Percentiles rank a stretch among this genome's conserved stretches.
These are phyloP conservation scores for Hemicentrotus pulcherrimus DNA, from an alignment of 35 echinoderm and acorn worm genomes.

Conservation along the genomic window DNA sequence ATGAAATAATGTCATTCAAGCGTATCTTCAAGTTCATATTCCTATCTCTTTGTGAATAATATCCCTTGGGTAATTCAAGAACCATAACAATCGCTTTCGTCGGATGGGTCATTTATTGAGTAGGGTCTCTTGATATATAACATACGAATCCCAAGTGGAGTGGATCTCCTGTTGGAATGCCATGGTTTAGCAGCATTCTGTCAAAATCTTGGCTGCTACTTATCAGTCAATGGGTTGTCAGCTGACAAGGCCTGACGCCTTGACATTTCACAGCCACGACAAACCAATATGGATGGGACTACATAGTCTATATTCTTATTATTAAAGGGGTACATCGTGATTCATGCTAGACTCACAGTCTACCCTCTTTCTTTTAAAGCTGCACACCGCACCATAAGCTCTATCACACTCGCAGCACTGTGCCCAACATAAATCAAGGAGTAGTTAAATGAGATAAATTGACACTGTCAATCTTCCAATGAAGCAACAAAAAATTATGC, in stretches of 20 bases:
- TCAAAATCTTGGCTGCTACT: constrained; percentile 40
- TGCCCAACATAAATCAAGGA: too few species aligned
- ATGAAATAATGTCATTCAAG: too few species aligned
- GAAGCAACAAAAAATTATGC: background rate
- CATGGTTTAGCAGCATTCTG: constrained; percentile 20
- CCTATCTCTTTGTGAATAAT: background rate
- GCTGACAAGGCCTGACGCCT: constrained; percentile 36
- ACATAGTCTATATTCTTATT: background rate
- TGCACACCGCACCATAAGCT: background rate
- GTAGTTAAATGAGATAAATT: too few species aligned
- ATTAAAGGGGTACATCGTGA: background rate
- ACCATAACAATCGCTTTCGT: background rate
- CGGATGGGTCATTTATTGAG: background rate
- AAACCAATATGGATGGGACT: constrained; percentile 32
- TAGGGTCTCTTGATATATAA: background rate
- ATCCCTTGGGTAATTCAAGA: background rate
- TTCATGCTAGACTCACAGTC: background rate
- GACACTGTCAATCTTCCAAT: background rate
- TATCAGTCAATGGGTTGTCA: constrained; percentile 41
- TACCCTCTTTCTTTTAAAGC: background rate
- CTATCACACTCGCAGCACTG: too few species aligned
- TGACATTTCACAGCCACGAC: constrained; percentile 48
- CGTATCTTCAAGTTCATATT: too few species aligned
- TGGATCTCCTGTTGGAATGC: background rate
- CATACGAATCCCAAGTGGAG: constrained; percentile 11